phyloP scores from a whole-genome alignment of 92 coral and sea anemone species.

The Palythoa grandis region DNA sequence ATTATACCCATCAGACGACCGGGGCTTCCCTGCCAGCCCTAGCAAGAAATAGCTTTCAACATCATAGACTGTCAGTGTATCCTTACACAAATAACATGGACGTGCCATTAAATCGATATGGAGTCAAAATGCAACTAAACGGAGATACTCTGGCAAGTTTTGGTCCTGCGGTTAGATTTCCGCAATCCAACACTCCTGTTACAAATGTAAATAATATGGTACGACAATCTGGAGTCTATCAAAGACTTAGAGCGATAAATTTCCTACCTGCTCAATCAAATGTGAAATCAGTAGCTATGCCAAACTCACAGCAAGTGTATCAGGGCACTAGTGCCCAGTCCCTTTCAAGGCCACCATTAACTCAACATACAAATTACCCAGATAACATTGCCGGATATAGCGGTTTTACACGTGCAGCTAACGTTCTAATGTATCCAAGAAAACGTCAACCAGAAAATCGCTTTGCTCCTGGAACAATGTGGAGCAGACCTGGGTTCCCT shows the following conservation, averaged over 20 bases:
- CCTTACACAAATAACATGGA: not conserved
- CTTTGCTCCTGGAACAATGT: not conserved
- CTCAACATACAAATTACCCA: not conserved
- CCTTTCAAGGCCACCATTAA: not conserved
- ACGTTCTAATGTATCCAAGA: not conserved
- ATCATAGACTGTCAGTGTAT: not conserved
- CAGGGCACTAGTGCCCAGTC: not conserved
- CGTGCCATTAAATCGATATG: not conserved
- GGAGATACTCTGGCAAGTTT: not conserved
- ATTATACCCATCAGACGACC: constrained; percentile 1
- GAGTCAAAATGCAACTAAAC: constrained; percentile 8
- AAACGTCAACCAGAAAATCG: not conserved
- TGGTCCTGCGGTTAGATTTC: not conserved
- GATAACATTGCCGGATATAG: not conserved
- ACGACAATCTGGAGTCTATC: not conserved
- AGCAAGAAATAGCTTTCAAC: constrained; percentile 6
- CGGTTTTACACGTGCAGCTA: not conserved
- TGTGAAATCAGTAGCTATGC: not conserved
- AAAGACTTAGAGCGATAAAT: not conserved
- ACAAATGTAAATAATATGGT: constrained; percentile 10
- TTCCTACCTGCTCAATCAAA: not conserved
- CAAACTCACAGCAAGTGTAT: not conserved
- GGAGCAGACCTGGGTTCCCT: constrained; percentile 2
- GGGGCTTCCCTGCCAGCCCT: constrained; percentile 4
- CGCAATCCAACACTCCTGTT: constrained; percentile 2